Percentiles rank a stretch among this genome's conserved stretches.
These are phyloP conservation scores for Anorthoa munda DNA, from an alignment of 2,888 invertebrate genomes.

Conservation along the genomic window DNA sequence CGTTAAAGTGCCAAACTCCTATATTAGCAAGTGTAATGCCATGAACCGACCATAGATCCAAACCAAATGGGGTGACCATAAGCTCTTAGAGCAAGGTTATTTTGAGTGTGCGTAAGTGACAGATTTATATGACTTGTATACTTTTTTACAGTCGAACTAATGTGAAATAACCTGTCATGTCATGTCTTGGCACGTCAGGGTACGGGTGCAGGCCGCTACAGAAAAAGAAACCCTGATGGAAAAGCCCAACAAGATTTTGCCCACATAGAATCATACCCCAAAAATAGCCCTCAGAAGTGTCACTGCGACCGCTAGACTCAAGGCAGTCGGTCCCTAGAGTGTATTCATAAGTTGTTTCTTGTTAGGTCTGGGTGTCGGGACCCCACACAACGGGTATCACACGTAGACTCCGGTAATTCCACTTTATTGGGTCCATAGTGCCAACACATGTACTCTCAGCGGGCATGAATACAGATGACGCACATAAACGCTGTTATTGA, in stretches of 20 bases:
- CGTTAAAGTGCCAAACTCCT: too few relatives aligned
- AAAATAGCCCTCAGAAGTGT: neutral
- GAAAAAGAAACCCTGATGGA: neutral
- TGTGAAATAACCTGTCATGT: too few relatives aligned
- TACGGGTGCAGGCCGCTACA: neutral
- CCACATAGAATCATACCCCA: neutral
- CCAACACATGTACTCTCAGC: slow-evolving; percentile 74
- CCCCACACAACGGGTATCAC: slow-evolving; percentile 64
- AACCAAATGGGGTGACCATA: too few relatives aligned
- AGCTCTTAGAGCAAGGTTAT: too few relatives aligned
- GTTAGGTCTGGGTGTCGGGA: slow-evolving; percentile 61
- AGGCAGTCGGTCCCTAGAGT: neutral
- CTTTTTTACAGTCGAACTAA: too few relatives aligned
- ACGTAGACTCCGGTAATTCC: slow-evolving; percentile 74
- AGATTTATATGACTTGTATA: too few relatives aligned
- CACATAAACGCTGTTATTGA: slow-evolving; percentile 67
- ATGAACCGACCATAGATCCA: too few relatives aligned
- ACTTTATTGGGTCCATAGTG: slow-evolving; percentile 78
- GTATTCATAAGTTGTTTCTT: slow-evolving; percentile 72
- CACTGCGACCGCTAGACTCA: neutral
- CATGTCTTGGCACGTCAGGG: too few relatives aligned
- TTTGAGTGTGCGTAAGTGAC: too few relatives aligned
- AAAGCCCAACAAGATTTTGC: neutral
- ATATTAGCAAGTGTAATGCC: too few relatives aligned
- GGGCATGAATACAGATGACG: slow-evolving; percentile 77